A percentile compares a stretch with the other conserved stretches of the same genome.
These are phyloP conservation scores for Bombus sibiricus DNA, from an alignment of 1,140 invertebrate species.

Conservation along the genomic window DNA sequence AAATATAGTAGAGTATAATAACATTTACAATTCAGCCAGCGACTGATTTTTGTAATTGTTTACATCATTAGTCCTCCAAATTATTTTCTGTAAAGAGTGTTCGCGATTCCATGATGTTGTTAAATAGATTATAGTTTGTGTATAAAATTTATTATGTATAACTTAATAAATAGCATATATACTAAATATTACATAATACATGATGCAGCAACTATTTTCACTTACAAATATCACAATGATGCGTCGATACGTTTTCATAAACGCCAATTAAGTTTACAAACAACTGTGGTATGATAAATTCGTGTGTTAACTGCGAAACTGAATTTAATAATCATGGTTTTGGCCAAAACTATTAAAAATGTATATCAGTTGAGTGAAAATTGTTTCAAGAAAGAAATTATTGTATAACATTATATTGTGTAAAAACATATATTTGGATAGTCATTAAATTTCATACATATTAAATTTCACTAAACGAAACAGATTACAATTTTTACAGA, in stretches of 20 bases:
- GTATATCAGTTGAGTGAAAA: not conserved
- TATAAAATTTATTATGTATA: slow-evolving; percentile 76
- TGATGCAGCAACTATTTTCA: slow-evolving; percentile 20
- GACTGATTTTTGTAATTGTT: slow-evolving; percentile 73
- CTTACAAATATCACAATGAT: not conserved
- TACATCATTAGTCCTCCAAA: slow-evolving; percentile 63
- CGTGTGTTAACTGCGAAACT: not conserved
- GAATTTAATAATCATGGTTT: not conserved
- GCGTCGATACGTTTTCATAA: slow-evolving; percentile 21
- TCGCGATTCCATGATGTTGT: slow-evolving; percentile 70
- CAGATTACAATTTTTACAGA: slow-evolving; percentile 26
- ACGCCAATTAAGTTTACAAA: slow-evolving; percentile 10
- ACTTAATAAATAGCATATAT: slow-evolving; percentile 73
- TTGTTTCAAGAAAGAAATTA: slow-evolving; percentile 9
- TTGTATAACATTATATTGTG: not conserved
- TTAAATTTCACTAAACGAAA: slow-evolving; percentile 33
- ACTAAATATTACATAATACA: slow-evolving; percentile 53
- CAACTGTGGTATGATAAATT: not conserved
- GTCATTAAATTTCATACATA: slow-evolving; percentile 15
- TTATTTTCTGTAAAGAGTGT: slow-evolving; percentile 61
- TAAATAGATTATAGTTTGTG: slow-evolving; percentile 74
- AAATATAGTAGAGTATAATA: slow-evolving; percentile 74
- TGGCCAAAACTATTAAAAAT: not conserved
- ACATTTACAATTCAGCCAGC: slow-evolving; percentile 69
- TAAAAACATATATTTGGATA: slow-evolving; percentile 39